Evolutionary conservation across 2,113 vertebrate species (phyloP), one percentile per base, ranked within the genome.

Genomic region (Mustelus asterias): DNA sequence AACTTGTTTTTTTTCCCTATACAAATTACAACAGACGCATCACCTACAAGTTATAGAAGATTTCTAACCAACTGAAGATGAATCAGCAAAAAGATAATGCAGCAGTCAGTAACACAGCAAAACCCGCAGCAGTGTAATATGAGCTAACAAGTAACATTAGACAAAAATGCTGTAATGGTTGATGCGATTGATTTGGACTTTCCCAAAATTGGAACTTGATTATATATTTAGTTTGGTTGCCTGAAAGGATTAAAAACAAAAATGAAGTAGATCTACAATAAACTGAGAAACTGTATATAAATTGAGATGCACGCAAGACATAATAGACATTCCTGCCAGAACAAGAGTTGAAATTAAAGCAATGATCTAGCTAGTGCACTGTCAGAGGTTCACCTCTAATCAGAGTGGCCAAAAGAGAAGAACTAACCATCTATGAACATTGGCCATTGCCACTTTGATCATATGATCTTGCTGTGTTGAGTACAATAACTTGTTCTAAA

Each of bases 1-100:
- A 37, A 83, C 37, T 83, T 37, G 9, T 29, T 6, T 20, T n/a
- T 92, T 54, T 18, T 16, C 14, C 18, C 37, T 2, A 44, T 2
- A 92, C 33, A 93, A 93, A 60, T 14, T 89, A 92, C 22, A 48
- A 58, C 60, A 93, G n/a, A 37, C 41, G n/a, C 6, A 22, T 18
- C 16, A 93, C 18, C 63, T 67, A 93, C 60, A 65, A 22, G 6
- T 65, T 65, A 63, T 65, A 65, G 0, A 65, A 16, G 88, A 92
- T 37, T 65, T 65, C 60, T 37, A 37, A 93, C 18, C 2, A 93
- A 67, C 89, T 22, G 33, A 93, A 65, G 33, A 93, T 93, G 60
- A 65, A 93, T 65, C 60, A 93, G 89, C 89, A 93, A 44, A 93
- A 93, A n/a, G 8, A 93, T 26, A 93, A 93, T 92, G 58, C 54